A percentile compares a stretch with the other conserved stretches of the same genome.
Evolutionary conservation across 2,797 vertebrate genomes (phyloP).

Genomic region (Scolopax rusticola): DNA sequence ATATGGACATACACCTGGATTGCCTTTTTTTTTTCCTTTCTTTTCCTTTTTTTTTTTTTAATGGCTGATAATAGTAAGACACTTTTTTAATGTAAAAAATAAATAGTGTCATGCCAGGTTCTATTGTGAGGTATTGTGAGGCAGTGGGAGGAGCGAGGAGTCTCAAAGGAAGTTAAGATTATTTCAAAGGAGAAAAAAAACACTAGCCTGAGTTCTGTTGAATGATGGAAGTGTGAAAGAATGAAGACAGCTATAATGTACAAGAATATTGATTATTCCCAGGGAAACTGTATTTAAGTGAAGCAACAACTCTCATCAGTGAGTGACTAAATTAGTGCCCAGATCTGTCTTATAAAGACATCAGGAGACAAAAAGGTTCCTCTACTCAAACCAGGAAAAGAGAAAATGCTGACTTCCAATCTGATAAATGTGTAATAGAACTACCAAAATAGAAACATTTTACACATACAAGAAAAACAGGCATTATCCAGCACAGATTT

Average conservation of each 20-base stretch:
- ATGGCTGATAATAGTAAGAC: neutral
- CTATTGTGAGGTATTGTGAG: neutral
- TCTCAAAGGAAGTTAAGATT: constrained; percentile 43
- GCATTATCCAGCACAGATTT: neutral
- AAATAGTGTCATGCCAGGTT: neutral
- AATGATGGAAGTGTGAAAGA: constrained; percentile 5
- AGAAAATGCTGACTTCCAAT: neutral
- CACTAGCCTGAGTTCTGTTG: neutral
- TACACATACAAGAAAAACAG: neutral
- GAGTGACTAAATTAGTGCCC: constrained; percentile 11
- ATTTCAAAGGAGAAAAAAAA: neutral
- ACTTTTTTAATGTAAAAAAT: constrained; percentile 2
- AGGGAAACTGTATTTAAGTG: constrained; percentile 47
- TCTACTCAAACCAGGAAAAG: neutral
- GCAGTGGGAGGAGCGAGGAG: neutral
- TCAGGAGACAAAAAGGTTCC: constrained; percentile 41
- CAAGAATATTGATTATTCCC: constrained; percentile 49
- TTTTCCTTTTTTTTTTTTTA: neutral
- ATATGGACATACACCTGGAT: neutral
- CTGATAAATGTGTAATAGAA: constrained; percentile 5
- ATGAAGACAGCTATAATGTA: constrained; percentile 11
- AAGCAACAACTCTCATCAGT: constrained; percentile 21
- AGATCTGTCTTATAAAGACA: constrained; percentile 36
- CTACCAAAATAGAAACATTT: constrained; percentile 37
- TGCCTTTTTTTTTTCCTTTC: neutral